A percentile compares a stretch with the other conserved stretches of the same genome.
Conservation (phyloP, 2,797 vertebrate species). For the Syndactyla subalaris region DNA sequence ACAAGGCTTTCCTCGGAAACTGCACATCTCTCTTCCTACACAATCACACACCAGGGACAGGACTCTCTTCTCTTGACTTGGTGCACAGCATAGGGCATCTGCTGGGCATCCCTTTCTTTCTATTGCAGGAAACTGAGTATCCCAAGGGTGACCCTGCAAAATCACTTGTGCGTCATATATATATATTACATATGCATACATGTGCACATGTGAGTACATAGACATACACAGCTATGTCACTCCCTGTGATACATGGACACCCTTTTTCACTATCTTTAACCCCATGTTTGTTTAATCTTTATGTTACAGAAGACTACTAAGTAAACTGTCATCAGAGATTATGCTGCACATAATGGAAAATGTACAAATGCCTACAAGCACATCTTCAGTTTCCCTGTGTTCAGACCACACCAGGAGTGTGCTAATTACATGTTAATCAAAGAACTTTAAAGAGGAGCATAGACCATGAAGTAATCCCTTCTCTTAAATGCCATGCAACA, state of each 20-base stretch:
- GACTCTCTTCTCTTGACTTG: neutral
- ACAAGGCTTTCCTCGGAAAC: neutral
- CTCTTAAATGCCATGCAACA: neutral
- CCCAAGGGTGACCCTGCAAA: neutral
- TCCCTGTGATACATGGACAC: neutral
- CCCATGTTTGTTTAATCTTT: neutral
- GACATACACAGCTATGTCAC: neutral
- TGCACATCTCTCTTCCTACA: neutral
- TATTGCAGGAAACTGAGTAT: neutral
- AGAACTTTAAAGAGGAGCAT: neutral
- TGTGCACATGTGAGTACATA: fast-evolving
- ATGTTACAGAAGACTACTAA: neutral
- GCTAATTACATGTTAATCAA: neutral
- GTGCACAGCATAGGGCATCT: neutral
- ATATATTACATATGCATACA: neutral
- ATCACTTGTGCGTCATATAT: neutral
- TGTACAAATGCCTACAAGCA: neutral
- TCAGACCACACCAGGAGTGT: neutral
- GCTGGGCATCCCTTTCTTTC: neutral
- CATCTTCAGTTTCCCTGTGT: neutral
- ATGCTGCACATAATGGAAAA: neutral
- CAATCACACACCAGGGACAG: fast-evolving
- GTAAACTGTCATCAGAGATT: neutral
- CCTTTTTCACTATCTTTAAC: neutral
- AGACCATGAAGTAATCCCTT: neutral